Evolutionary conservation across 2,113 vertebrate genomes (phyloP).

Genomic region (Leptocoma aspasia): DNA sequence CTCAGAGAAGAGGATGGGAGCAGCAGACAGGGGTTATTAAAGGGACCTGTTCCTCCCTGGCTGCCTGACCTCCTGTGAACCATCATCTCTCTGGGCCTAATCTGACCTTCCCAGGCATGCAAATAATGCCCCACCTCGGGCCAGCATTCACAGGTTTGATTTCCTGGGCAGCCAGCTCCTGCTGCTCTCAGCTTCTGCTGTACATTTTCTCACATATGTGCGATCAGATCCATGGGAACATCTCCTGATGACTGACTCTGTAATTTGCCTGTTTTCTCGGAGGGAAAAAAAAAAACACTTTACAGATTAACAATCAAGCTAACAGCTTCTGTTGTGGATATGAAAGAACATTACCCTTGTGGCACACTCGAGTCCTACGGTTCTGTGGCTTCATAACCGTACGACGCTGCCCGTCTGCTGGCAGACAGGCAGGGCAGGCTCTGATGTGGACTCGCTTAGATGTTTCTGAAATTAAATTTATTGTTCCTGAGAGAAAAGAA

Average conservation of each 20-base stretch:
- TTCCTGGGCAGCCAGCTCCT: not conserved
- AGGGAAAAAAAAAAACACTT: not conserved
- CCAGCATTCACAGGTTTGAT: not conserved
- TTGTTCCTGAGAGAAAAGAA: not conserved
- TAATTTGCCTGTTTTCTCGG: not conserved
- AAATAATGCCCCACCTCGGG: accelerated
- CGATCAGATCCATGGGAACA: not conserved
- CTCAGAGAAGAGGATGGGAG: not conserved
- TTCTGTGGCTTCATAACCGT: not conserved
- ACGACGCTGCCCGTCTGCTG: accelerated
- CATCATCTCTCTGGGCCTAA: not conserved
- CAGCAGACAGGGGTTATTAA: accelerated
- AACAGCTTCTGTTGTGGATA: not conserved
- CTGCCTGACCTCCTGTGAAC: not conserved
- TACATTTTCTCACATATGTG: not conserved
- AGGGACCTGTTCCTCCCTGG: not conserved
- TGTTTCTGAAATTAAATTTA: not conserved
- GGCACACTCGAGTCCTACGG: not conserved
- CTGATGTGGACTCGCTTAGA: accelerated
- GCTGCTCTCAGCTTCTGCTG: not conserved
- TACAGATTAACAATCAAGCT: constrained; percentile 17
- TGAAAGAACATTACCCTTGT: not conserved
- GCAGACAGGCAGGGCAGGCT: not conserved
- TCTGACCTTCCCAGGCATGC: not conserved
- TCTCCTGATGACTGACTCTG: not conserved